Evolutionary conservation across 2,888 invertebrate species (phyloP).

Genomic region (Rhimphoctona megacephalus): DNA sequence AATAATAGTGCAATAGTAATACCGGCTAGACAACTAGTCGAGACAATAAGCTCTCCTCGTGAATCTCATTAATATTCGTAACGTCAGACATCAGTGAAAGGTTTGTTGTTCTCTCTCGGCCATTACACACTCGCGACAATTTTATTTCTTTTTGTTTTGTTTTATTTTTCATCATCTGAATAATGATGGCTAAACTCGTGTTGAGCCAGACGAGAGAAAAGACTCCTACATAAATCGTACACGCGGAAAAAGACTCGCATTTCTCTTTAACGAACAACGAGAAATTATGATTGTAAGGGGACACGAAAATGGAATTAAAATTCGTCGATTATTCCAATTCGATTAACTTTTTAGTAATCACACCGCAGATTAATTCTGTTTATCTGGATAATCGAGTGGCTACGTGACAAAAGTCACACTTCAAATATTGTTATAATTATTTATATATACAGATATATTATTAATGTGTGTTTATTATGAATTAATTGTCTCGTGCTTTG

Average conservation of each 20-base stretch:
- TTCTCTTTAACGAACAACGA: not conserved
- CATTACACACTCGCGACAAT: conserved; percentile 10
- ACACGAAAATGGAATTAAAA: too few relatives aligned
- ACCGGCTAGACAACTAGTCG: conserved; percentile 45
- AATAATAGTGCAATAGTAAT: conserved; percentile 43
- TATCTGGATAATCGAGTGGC: not conserved
- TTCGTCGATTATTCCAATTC: not conserved
- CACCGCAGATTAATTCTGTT: not conserved
- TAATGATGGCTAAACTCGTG: conserved; percentile 19
- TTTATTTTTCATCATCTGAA: conserved; percentile 10
- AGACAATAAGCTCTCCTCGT: conserved; percentile 51
- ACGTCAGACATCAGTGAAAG: conserved; percentile 44
- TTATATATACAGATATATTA: not conserved
- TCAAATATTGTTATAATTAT: not conserved
- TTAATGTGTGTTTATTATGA: not conserved
- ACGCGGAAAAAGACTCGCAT: not conserved
- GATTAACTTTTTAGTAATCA: not conserved
- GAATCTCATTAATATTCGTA: conserved; percentile 58
- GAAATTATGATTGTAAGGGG: not conserved
- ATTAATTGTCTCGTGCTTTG: not conserved
- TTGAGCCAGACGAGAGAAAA: conserved; percentile 25
- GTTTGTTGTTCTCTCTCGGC: conserved; percentile 2
- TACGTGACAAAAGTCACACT: not conserved
- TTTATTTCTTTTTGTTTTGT: conserved; percentile 3
- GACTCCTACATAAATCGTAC: not conserved